phyloP scores from a whole-genome alignment of 1,140 invertebrate genomes.

The Colletes latitarsis region DNA sequence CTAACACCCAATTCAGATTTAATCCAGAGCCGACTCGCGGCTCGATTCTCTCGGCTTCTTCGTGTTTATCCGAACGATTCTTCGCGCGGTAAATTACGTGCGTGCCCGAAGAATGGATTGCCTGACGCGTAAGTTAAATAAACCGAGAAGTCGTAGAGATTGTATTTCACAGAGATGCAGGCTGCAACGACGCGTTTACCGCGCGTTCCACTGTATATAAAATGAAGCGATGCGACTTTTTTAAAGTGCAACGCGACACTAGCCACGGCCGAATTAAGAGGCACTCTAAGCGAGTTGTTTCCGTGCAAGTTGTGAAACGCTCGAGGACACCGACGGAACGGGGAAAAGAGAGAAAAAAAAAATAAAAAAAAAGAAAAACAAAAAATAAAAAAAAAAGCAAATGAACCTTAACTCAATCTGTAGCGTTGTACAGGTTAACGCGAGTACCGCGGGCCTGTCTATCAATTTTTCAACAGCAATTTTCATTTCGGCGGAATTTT shows the following conservation, averaged over 20 bases:
- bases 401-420: constrained; percentile 67
- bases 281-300: constrained; percentile 66
- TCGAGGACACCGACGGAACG: constrained; percentile 24
- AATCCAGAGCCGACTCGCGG: too few species aligned
- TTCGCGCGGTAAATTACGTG: neutral
- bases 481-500: constrained; percentile 71
- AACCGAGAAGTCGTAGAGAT: neutral
- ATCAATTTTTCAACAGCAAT: constrained; percentile 74
- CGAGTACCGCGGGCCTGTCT: constrained; percentile 49
- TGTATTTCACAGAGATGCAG: constrained; percentile 23
- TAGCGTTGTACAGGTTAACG: constrained; percentile 40
- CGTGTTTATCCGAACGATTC: neutral
- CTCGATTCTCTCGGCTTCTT: too few species aligned
- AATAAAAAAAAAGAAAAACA: too few species aligned
- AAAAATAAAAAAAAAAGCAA: constrained; percentile 48
- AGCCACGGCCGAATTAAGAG: constrained; percentile 59
- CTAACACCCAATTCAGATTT: too few species aligned
- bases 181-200: constrained; percentile 5
- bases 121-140: neutral
- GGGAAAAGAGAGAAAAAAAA: neutral
- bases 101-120: neutral
- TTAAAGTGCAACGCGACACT: constrained; percentile 51
- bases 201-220: constrained; percentile 37
- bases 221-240: constrained; percentile 59
- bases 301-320: constrained; percentile 61